phyloP scores from a whole-genome alignment of 2,888 invertebrate genomes.

The Theodoxus fluviatilis region DNA sequence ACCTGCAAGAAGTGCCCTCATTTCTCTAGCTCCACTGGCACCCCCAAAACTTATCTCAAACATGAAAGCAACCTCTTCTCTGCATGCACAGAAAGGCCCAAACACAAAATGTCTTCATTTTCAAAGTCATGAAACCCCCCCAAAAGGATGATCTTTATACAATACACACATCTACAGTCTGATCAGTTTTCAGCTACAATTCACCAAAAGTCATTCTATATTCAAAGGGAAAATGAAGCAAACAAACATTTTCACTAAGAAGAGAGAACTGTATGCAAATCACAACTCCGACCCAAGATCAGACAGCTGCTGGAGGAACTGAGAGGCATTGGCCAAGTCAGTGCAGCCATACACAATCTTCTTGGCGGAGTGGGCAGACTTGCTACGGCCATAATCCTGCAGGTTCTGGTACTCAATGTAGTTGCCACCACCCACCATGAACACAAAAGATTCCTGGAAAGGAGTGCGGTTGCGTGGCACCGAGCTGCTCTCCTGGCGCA shows the following conservation, averaged over 20 bases:
- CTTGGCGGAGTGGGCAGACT: slow-evolving; percentile 69
- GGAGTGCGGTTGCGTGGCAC: slow-evolving; percentile 60
- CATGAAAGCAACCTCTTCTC: too few species aligned
- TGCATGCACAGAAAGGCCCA: neutral
- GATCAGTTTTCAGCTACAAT: too few species aligned
- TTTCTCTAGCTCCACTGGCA: too few species aligned
- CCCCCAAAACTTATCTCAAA: too few species aligned
- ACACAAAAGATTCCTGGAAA: slow-evolving; percentile 67
- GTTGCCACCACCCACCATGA: slow-evolving; percentile 76
- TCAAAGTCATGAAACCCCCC: too few species aligned
- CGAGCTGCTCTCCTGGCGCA: slow-evolving; percentile 70
- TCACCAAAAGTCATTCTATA: too few species aligned
- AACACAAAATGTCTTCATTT: neutral
- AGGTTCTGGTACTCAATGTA: slow-evolving; percentile 99
- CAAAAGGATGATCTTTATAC: too few species aligned
- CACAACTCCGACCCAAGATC: slow-evolving; percentile 41
- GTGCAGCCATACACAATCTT: slow-evolving; percentile 95
- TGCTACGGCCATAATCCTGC: slow-evolving; percentile 90
- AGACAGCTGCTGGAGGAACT: slow-evolving; percentile 84
- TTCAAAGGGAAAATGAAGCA: too few species aligned
- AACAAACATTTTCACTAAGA: too few species aligned
- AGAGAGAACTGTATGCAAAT: too few species aligned
- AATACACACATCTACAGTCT: too few species aligned
- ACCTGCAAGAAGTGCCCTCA: too few species aligned
- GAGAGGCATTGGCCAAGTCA: slow-evolving; percentile 89